Conservation (phyloP, 2,888 invertebrate species). For the Aporophyla nigra region DNA sequence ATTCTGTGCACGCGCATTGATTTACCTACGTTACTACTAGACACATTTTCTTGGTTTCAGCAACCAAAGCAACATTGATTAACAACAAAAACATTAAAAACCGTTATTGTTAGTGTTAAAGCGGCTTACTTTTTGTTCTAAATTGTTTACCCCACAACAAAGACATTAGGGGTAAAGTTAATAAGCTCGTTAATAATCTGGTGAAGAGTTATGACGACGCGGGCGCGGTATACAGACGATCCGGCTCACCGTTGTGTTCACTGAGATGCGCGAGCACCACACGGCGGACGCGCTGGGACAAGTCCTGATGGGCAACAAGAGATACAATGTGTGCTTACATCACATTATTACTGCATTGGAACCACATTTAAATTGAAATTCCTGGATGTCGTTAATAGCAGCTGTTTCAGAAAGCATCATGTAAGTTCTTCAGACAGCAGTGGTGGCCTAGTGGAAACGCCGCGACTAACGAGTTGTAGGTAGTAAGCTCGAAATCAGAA, state of each 20-base stretch:
- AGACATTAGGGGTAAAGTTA: constrained; percentile 64
- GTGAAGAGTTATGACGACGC: constrained; percentile 65
- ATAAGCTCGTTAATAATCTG: constrained; percentile 66
- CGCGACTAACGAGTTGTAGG: too few relatives aligned
- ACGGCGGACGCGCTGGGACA: constrained; percentile 19
- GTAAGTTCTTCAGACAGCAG: too few relatives aligned
- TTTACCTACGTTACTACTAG: too few relatives aligned
- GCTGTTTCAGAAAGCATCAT: not conserved
- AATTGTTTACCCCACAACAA: constrained; percentile 59
- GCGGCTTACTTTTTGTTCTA: constrained; percentile 27
- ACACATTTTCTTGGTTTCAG: not conserved
- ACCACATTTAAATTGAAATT: not conserved
- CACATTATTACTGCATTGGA: not conserved
- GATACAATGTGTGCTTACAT: not conserved
- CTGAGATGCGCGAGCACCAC: constrained; percentile 49
- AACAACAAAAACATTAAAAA: not conserved
- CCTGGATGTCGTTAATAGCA: not conserved
- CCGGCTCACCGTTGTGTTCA: constrained; percentile 23
- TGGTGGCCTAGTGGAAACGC: too few relatives aligned
- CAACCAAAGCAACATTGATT: not conserved
- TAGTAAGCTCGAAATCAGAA: too few relatives aligned
- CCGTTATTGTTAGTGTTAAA: not conserved
- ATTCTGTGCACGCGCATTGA: not conserved
- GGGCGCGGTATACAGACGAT: constrained; percentile 48
- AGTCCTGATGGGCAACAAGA: constrained; percentile 5